Conservation (phyloP, 2,113 vertebrate genomes). For the Seriola aureovittata region DNA sequence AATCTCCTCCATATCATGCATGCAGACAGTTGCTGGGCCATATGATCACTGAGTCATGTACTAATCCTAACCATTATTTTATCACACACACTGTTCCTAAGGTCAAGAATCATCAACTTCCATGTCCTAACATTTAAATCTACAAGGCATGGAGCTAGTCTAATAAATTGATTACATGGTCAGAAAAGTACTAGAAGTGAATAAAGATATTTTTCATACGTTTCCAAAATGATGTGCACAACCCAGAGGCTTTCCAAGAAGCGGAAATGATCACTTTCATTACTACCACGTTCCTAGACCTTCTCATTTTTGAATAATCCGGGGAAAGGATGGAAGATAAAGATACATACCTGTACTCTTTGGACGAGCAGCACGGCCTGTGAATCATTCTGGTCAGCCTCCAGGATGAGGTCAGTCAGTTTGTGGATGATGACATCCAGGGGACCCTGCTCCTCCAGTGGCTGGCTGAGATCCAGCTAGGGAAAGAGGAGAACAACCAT, state of each 20-base stretch:
- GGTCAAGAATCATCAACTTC: neutral
- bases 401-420: slow-evolving; percentile 96
- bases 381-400: slow-evolving; percentile 97
- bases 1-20: neutral
- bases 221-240: neutral
- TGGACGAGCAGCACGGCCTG: slow-evolving; percentile 94
- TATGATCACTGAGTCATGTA: neutral
- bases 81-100: neutral
- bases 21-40: neutral
- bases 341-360: slow-evolving; percentile 91
- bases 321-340: accelerated
- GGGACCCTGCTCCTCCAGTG: slow-evolving; percentile 96
- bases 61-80: neutral
- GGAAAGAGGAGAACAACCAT: slow-evolving; percentile 41
- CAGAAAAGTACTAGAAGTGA: neutral
- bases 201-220: neutral
- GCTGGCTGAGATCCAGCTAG: slow-evolving; percentile 94
- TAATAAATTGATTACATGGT: neutral
- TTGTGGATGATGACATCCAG: slow-evolving; percentile 99
- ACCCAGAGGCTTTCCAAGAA: neutral
- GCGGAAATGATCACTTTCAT: neutral
- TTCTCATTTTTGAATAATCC: neutral
- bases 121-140: neutral
- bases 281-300: neutral
- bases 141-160: neutral